Percentiles rank a stretch among this genome's conserved stretches.
Conservation (phyloP, 2,888 invertebrate species). For the Acleris sparsana region DNA sequence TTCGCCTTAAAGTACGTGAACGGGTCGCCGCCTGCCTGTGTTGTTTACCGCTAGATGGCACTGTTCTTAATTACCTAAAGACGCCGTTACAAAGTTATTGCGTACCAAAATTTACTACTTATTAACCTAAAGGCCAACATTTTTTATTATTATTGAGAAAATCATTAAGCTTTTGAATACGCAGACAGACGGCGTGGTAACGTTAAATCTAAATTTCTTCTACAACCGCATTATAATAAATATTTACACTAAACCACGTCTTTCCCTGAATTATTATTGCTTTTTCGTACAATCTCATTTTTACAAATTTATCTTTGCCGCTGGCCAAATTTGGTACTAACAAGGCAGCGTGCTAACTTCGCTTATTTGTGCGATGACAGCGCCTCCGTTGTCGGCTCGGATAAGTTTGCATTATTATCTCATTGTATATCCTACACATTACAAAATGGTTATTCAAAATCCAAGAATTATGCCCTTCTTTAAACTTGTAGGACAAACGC, state of each 20-base stretch:
- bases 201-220: conserved; percentile 61
- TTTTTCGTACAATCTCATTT: conserved; percentile 17
- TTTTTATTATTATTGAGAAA: conserved; percentile 13
- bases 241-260: conserved; percentile 63
- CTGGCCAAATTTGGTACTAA: conserved; percentile 9
- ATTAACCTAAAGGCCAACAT: conserved; percentile 25
- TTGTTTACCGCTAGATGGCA: conserved; percentile 50
- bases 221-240: conserved; percentile 55
- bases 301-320: conserved; percentile 8
- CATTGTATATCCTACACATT: not conserved
- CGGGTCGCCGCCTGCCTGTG: conserved; percentile 51
- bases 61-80: conserved; percentile 40
- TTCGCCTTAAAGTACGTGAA: conserved; percentile 62
- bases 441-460: too few relatives aligned
- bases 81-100: conserved; percentile 59
- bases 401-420: conserved; percentile 4
- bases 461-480: too few relatives aligned
- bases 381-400: not conserved
- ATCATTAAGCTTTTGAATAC: conserved; percentile 8
- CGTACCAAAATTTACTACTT: conserved; percentile 38
- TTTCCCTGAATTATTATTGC: conserved; percentile 37
- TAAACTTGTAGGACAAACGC: too few relatives aligned
- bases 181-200: conserved; percentile 49
- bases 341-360: not conserved
- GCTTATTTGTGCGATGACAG: not conserved